These are phyloP conservation scores for Chymomyza costata DNA, from an alignment of 1,140 invertebrate species.

Conservation along the genomic window DNA sequence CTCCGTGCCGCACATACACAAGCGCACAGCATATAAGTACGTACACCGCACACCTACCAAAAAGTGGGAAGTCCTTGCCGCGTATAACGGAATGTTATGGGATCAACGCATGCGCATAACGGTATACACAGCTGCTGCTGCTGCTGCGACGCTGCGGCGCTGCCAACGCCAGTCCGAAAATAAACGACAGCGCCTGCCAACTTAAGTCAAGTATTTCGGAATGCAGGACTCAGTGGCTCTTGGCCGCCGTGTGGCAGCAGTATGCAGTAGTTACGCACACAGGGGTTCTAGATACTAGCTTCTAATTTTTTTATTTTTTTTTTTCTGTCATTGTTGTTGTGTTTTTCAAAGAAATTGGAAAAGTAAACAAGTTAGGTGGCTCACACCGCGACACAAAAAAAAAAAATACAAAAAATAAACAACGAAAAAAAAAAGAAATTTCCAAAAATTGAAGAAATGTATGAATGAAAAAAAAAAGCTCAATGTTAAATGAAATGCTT, in stretches of 20 bases:
- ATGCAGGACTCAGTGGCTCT: constrained; percentile 49
- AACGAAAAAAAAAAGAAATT: constrained; percentile 11
- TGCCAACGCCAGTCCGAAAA: constrained; percentile 50
- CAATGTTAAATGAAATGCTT: constrained; percentile 18
- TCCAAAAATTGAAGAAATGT: constrained; percentile 8
- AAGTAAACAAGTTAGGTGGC: constrained; percentile 44
- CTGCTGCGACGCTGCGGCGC: not conserved
- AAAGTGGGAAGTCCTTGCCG: constrained; percentile 46
- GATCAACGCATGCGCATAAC: constrained; percentile 21
- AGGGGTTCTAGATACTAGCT: too few species aligned
- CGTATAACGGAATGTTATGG: too few species aligned
- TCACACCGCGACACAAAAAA: not conserved
- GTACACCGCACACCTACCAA: not conserved
- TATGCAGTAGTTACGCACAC: not conserved
- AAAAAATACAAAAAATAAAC: constrained; percentile 2
- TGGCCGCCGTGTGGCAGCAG: constrained; percentile 40
- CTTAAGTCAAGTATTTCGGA: constrained; percentile 62
- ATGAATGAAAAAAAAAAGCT: constrained; percentile 13
- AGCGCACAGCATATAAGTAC: not conserved
- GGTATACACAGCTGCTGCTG: not conserved
- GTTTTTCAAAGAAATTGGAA: constrained; percentile 23
- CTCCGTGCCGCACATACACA: constrained; percentile 11
- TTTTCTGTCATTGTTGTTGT: constrained; percentile 1
- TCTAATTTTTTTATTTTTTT: too few species aligned
- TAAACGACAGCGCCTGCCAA: constrained; percentile 16